Conservation (phyloP, 2,797 vertebrate species). For the Babyrousa celebensis region DNA sequence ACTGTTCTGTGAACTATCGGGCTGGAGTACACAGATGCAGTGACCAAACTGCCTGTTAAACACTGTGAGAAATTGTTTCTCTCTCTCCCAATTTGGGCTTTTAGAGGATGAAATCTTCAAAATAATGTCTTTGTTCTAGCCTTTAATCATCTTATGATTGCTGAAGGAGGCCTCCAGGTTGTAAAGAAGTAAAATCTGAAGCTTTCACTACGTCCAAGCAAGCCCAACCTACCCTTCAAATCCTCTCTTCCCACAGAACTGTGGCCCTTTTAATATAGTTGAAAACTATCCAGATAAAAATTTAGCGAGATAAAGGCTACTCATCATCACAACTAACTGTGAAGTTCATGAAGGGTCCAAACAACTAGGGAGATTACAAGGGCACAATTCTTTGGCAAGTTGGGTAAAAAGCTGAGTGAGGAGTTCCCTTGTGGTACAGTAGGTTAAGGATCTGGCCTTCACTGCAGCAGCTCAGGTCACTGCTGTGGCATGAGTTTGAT, state of each 20-base stretch:
- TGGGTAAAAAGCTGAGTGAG: constrained; percentile 82
- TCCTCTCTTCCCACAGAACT: constrained; percentile 54
- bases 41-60: constrained; percentile 71
- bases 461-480: too few species aligned
- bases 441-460: too few species aligned
- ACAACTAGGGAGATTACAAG: constrained; percentile 78
- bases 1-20: constrained; percentile 82
- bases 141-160: constrained; percentile 73
- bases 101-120: constrained; percentile 47
- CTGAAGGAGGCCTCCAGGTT: constrained; percentile 75
- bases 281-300: constrained; percentile 88
- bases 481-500: too few species aligned
- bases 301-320: constrained; percentile 87
- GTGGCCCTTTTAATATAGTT: constrained; percentile 85
- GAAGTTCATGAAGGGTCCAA: constrained; percentile 87
- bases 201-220: constrained; percentile 76
- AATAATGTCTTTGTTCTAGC: constrained; percentile 60
- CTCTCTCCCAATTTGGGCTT: constrained; percentile 48
- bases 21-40: constrained; percentile 67
- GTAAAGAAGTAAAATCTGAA: constrained; percentile 78
- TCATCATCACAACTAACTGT: constrained; percentile 82
- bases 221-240: background rate
- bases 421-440: constrained; percentile 69
- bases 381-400: constrained; percentile 81
- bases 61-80: constrained; percentile 68